Conservation (phyloP, 2,888 invertebrate genomes). For the Cataglyphis rosenhaueri region DNA sequence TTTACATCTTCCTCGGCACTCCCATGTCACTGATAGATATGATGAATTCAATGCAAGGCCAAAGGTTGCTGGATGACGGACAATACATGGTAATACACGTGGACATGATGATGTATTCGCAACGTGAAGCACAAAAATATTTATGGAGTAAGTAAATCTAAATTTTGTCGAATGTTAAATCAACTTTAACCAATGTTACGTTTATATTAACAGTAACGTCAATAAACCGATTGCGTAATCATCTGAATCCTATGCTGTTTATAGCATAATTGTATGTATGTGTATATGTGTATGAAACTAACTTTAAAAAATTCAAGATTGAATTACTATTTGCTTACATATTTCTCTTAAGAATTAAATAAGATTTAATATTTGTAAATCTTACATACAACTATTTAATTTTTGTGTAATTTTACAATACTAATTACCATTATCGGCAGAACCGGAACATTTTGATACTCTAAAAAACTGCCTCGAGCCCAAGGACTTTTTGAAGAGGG, state of each 20-base stretch:
- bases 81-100: slow-evolving; percentile 98
- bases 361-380: neutral
- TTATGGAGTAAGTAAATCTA: slow-evolving; percentile 90
- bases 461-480: slow-evolving; percentile 88
- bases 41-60: slow-evolving; percentile 96
- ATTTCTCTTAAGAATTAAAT: neutral
- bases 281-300: neutral
- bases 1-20: slow-evolving; percentile 97
- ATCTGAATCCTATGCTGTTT: neutral
- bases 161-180: neutral
- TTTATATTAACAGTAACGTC: neutral
- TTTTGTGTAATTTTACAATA: neutral
- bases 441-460: slow-evolving; percentile 87
- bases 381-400: neutral
- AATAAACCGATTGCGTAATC: slow-evolving; percentile 5
- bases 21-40: slow-evolving; percentile 94
- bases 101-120: slow-evolving; percentile 95
- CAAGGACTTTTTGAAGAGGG: slow-evolving; percentile 89
- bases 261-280: neutral
- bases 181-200: slow-evolving; percentile 7
- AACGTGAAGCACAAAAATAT: slow-evolving; percentile 92
- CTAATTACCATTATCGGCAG: slow-evolving; percentile 77
- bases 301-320: slow-evolving; percentile 5
- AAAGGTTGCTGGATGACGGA: slow-evolving; percentile 94
- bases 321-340: neutral